Conservation (phyloP, 2,888 invertebrate genomes). For the Euclidia mi region DNA sequence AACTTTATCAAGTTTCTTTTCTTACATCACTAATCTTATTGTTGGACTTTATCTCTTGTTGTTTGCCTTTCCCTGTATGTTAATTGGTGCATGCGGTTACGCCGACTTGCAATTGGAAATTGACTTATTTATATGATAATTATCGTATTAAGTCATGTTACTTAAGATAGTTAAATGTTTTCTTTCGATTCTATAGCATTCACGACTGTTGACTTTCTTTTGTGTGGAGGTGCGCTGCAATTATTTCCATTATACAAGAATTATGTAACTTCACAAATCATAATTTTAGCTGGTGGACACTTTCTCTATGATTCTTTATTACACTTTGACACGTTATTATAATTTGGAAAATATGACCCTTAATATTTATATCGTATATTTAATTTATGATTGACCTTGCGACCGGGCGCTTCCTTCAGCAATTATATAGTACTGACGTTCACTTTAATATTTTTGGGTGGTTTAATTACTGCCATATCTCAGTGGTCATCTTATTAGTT, state of each 20-base stretch:
- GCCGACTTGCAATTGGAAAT: not conserved
- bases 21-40: not conserved
- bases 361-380: constrained; percentile 41
- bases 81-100: not conserved
- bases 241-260: constrained; percentile 39
- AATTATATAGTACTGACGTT: constrained; percentile 26
- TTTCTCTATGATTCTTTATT: constrained; percentile 45
- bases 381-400: constrained; percentile 61
- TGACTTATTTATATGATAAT: constrained; percentile 1
- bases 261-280: constrained; percentile 39
- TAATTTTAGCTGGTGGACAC: constrained; percentile 35
- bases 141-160: constrained; percentile 15
- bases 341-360: constrained; percentile 51
- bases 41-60: not conserved
- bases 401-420: constrained; percentile 53
- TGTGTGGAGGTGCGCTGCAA: constrained; percentile 24
- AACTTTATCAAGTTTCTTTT: not conserved
- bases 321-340: constrained; percentile 42
- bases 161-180: constrained; percentile 15
- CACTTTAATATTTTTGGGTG: constrained; percentile 8
- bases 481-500: no score
- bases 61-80: not conserved
- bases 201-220: constrained; percentile 31
- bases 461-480: not conserved
- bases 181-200: constrained; percentile 24